Evolutionary conservation across 2,888 invertebrate genomes (phyloP).

Genomic region (Idaea dimidiata): DNA sequence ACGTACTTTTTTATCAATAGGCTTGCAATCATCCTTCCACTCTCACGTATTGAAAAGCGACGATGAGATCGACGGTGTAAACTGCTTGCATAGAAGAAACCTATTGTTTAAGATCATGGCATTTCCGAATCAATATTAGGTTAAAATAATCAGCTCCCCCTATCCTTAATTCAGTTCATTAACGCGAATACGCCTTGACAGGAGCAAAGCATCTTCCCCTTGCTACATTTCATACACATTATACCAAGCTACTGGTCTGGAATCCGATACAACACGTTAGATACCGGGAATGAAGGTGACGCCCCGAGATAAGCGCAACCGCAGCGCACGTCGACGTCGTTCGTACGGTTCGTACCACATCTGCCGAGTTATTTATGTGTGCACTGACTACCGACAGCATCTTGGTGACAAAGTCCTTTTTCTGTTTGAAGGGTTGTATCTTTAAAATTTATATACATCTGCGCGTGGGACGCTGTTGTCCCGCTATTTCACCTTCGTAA

Average conservation of each 20-base stretch:
- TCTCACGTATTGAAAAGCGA: too few species aligned
- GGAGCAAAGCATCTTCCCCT: background rate
- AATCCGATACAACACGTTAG: slow-evolving; percentile 23
- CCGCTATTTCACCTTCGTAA: too few species aligned
- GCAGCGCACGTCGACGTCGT: too few species aligned
- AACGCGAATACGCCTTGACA: background rate
- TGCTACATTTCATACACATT: background rate
- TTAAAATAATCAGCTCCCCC: background rate
- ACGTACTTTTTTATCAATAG: too few species aligned
- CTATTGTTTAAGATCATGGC: background rate
- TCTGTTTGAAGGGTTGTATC: background rate
- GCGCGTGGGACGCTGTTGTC: too few species aligned
- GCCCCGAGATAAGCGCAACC: slow-evolving; percentile 39
- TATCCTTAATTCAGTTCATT: background rate
- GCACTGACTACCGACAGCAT: background rate
- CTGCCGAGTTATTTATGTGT: slow-evolving; percentile 8
- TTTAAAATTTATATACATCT: slow-evolving; percentile 6
- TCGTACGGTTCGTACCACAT: slow-evolving; percentile 9
- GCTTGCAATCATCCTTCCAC: too few species aligned
- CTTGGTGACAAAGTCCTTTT: background rate
- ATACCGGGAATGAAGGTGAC: slow-evolving; percentile 23
- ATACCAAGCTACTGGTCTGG: slow-evolving; percentile 17
- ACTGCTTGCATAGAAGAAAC: too few species aligned
- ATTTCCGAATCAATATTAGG: background rate
- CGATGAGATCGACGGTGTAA: too few species aligned